Conservation (phyloP, 1,140 invertebrate genomes). For the Neodiprion fabricii region DNA sequence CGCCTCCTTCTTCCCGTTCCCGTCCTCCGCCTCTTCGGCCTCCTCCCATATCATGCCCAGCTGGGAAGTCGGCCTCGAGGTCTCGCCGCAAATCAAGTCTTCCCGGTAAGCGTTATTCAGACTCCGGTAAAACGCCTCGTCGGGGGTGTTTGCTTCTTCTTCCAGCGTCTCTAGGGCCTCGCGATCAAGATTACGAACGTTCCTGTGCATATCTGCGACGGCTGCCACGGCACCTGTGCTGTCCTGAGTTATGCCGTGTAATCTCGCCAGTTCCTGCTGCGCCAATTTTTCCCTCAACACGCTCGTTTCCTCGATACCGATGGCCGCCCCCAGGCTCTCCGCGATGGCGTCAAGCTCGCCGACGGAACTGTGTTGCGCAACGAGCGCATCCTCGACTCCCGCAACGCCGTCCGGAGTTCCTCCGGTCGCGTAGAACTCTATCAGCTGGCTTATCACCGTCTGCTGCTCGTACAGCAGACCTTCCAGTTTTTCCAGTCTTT, state of each 20-base stretch:
- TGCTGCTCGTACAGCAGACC: slow-evolving; percentile 88
- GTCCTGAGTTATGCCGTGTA: slow-evolving; percentile 52
- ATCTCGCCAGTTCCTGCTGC: slow-evolving; percentile 54
- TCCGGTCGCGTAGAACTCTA: slow-evolving; percentile 74
- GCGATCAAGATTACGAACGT: slow-evolving; percentile 59
- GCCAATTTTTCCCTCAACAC: slow-evolving; percentile 51
- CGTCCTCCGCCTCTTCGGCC: slow-evolving; percentile 60
- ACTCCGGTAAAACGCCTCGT: slow-evolving; percentile 88
- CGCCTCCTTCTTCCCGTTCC: slow-evolving; percentile 53
- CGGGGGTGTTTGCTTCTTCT: slow-evolving; percentile 67
- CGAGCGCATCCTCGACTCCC: slow-evolving; percentile 43
- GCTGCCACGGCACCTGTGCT: slow-evolving; percentile 48
- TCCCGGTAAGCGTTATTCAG: slow-evolving; percentile 87
- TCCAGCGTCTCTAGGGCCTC: slow-evolving; percentile 56
- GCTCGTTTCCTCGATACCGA: slow-evolving; percentile 53
- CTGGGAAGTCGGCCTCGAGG: slow-evolving; percentile 69
- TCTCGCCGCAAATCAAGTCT: slow-evolving; percentile 72
- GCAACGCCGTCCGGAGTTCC: slow-evolving; percentile 36
- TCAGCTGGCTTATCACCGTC: slow-evolving; percentile 86
- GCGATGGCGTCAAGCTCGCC: slow-evolving; percentile 53
- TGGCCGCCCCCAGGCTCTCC: slow-evolving; percentile 51
- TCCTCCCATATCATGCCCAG: slow-evolving; percentile 85
- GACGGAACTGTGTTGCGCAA: slow-evolving; percentile 44
- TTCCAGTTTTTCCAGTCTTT: slow-evolving; percentile 89
- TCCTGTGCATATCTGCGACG: slow-evolving; percentile 54